phyloP scores from a whole-genome alignment of 2,888 invertebrate genomes.

The Oligia latruncula region DNA sequence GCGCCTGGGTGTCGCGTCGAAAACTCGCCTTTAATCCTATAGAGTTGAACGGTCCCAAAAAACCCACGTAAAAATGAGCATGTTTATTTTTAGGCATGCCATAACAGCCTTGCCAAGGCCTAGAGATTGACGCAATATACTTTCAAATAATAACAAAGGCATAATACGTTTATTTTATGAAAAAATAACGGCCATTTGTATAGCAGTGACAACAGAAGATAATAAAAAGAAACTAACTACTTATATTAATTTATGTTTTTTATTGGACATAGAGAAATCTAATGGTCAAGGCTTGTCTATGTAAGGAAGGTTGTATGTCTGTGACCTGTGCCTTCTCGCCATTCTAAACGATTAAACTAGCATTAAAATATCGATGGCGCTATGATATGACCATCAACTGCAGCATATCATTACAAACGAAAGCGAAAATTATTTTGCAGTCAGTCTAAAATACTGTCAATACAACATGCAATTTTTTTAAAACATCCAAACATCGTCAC shows the following conservation, averaged over 20 bases:
- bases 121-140: constrained; percentile 40
- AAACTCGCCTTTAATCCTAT: neutral
- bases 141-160: constrained; percentile 50
- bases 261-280: constrained; percentile 54
- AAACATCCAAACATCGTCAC: neutral
- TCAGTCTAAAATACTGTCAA: neutral
- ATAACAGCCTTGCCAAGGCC: constrained; percentile 29
- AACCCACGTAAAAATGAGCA: neutral
- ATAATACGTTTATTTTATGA: constrained; percentile 9
- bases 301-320: constrained; percentile 21
- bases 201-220: constrained; percentile 18
- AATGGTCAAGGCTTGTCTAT: constrained; percentile 44
- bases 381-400: neutral
- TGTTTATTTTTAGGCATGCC: constrained; percentile 37
- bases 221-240: constrained; percentile 1
- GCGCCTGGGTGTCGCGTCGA: neutral
- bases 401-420: neutral
- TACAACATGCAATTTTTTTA: neutral
- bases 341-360: constrained; percentile 48
- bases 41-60: neutral
- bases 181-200: constrained; percentile 18
- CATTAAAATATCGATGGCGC: constrained; percentile 32
- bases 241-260: constrained; percentile 23
- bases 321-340: constrained; percentile 26
- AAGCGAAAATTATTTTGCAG: neutral